Evolutionary conservation across 1,140 invertebrate species (phyloP), one percentile per base, ranked within the genome.

Genomic region (Mesaphorura yosii): DNA sequence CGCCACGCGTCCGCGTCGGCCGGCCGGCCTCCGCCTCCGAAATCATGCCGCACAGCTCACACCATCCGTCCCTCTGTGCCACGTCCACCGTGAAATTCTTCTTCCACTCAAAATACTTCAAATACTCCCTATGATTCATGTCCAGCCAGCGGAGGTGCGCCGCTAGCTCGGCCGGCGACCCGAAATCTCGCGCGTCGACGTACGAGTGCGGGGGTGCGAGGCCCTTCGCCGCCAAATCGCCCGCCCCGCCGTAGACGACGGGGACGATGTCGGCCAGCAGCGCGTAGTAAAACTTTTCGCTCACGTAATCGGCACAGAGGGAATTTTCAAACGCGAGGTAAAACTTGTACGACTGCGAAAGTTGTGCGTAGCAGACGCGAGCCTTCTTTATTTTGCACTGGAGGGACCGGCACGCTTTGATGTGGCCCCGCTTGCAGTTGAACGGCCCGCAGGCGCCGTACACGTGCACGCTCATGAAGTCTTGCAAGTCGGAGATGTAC

Each of bases 161-260:
- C 0, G 73, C 78, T 48, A 83, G 64, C 1, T 73, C 60, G 50
- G 69, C 62, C 0, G 73, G 69, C 2, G 65, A 68, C 5, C 70
- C 58, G 55, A 76, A 80, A 37, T 75, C 69, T 17, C 69, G 64
- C 0, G 73, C 74, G 64, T 82, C 69, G 37, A 83, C 77, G 60
- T 76, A 85, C 0, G 82, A 84, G 51, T 70, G 63, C 0, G 77
- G 74, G 0, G 84, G 84, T 14, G 84, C 71, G 12, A 76, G n/a
- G n/a, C n/a, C n/a, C n/a, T n/a, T 55, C 59, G 58, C 68, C 17
- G 67, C 65, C 66, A 74, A 81, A 66, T 75, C 73, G 6, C 61
- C 62, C 0, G n/a, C n/a, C n/a, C 76, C 68, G 1, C 83, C 83
- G 70, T 82, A 75, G 19, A 86, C 77, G 28, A 87, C 70, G 0